Base-by-base conservation (phyloP, 2,113 vertebrate genomes). In the Puma concolor region DNA sequence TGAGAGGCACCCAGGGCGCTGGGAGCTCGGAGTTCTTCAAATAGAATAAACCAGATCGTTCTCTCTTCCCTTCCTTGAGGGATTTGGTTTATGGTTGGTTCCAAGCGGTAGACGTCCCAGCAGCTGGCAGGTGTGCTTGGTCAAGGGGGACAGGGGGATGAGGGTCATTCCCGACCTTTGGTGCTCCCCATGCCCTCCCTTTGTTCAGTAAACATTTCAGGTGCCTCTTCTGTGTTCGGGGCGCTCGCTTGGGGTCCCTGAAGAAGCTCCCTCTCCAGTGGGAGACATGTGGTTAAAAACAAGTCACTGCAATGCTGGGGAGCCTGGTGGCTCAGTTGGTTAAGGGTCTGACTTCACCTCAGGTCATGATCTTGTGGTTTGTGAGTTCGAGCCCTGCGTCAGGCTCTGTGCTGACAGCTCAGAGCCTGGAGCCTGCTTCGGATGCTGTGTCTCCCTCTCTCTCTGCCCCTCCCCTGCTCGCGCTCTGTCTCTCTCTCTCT, bases 41-140 rank as follows among this genome's bases (percentile, higher is more conserved):
- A 71, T 36, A 79, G 76, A 93, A 96, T 91, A 88, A 97, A 96
- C 86, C 95, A 92, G 96, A 80, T 76, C 96, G 81, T 50, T 83
- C 84, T 94, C 38, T 72, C 64, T 76, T 60, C 25, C 88, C 38
- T 7, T 83, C 27, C 77, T 63, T 19, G 16, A 50, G 71, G 89
- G 21, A 4, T 17, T 17, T 11, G 16, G 33, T 29, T 74, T 79
- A 25, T 23, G 29, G 21, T 33, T 50, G 41, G 25, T 14, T 33
- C 41, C 17, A 15, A n/a, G 33, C 2, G 41, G 57, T n/a, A 13
- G 82, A 38, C 14, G 63, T 66, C 50, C 52, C 52, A 14, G 64
- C 4, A 84, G 57, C 64, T 17, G 64, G 23, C 2, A 10, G 92
- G 52, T 31, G 1, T 41, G 67, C 86, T 76, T 54, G 60, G 9